Percentiles rank a stretch among this genome's conserved stretches.
These are phyloP conservation scores for Dendrocopos noguchii DNA, from an alignment of 2,113 vertebrate species.

Conservation along the genomic window DNA sequence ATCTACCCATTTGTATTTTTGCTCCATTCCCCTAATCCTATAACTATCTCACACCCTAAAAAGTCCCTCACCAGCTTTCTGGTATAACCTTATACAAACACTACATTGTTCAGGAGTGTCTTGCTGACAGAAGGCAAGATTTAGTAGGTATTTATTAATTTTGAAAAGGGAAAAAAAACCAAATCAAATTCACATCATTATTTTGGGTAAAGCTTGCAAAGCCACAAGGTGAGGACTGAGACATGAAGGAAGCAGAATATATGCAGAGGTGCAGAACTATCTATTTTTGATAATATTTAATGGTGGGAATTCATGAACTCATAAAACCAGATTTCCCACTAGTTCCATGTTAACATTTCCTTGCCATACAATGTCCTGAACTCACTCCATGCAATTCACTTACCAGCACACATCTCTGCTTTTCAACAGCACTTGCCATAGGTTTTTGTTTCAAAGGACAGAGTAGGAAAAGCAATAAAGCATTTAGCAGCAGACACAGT, in stretches of 20 bases:
- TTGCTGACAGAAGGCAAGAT: neutral
- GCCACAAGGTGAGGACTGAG: neutral
- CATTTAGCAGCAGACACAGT: neutral
- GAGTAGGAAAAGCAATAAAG: neutral
- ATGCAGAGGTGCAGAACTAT: neutral
- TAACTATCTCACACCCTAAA: no score
- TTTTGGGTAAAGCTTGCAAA: neutral
- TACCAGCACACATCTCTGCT: neutral
- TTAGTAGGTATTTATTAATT: neutral
- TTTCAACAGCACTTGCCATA: neutral
- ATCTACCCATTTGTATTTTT: no score
- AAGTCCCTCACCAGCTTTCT: no score
- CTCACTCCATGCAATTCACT: neutral
- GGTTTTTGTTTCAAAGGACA: neutral
- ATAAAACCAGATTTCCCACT: neutral
- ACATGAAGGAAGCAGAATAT: neutral
- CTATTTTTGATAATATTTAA: neutral
- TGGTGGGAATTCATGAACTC: neutral
- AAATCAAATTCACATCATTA: neutral
- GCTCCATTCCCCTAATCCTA: no score
- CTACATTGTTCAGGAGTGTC: neutral
- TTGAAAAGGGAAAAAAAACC: neutral
- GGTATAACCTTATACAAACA: no score
- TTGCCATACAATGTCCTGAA: neutral
- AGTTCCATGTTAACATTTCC: neutral